Conservation (phyloP, 2,113 vertebrate species). For the Hippocampus barbouri region DNA sequence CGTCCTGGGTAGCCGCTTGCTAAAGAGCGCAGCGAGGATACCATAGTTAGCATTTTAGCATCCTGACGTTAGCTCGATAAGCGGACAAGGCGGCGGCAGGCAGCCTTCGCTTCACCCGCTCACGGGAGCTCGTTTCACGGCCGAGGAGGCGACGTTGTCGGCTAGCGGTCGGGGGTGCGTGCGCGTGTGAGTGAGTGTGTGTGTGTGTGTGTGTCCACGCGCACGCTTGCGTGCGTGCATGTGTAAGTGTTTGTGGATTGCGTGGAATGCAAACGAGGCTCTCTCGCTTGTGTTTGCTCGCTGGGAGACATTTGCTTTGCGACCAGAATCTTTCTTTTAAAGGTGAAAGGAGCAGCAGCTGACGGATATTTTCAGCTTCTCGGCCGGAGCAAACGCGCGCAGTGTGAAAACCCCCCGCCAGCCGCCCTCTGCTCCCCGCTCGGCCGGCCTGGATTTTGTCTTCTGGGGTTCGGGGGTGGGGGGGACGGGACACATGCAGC, state of each 20-base stretch:
- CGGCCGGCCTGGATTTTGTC: neutral
- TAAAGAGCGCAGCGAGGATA: neutral
- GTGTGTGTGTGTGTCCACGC: too few species aligned
- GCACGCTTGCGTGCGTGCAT: neutral
- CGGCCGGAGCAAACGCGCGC: neutral
- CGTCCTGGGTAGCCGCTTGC: neutral
- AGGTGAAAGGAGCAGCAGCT: neutral
- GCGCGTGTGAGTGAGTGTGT: neutral
- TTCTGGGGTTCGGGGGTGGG: neutral
- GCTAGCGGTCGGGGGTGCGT: neutral
- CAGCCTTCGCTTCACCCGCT: neutral
- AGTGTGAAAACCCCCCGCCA: neutral
- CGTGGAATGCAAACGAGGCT: constrained; percentile 6
- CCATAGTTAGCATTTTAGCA: neutral
- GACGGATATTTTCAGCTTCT: neutral
- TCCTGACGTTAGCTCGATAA: neutral
- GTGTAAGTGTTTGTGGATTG: neutral
- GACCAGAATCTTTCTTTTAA: neutral
- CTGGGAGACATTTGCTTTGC: constrained; percentile 3
- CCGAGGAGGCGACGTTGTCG: neutral
- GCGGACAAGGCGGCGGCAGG: neutral
- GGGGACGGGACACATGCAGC: neutral
- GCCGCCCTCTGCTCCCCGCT: neutral
- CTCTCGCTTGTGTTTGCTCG: neutral
- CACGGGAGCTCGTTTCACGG: neutral